Conservation (phyloP, 1,140 invertebrate species). For the Asobara japonica region DNA sequence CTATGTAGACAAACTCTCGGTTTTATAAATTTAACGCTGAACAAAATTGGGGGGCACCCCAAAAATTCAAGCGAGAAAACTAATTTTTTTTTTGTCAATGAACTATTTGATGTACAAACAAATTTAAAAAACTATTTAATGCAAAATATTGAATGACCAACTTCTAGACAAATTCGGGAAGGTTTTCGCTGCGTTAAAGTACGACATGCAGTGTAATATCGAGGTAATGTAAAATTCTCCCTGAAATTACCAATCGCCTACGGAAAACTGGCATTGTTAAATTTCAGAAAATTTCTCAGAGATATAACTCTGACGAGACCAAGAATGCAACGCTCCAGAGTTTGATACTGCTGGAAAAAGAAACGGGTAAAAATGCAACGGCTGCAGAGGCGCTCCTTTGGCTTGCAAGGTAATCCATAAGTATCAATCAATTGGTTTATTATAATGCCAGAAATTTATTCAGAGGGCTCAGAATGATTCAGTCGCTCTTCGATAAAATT, state of each 20-base stretch:
- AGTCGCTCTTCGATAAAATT: conserved; percentile 69
- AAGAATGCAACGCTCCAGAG: conserved; percentile 73
- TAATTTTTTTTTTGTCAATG: neutral
- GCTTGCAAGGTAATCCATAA: conserved; percentile 71
- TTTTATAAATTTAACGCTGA: too few species aligned
- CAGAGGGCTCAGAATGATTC: conserved; percentile 73
- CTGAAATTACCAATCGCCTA: conserved; percentile 62
- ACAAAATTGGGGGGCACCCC: too few species aligned
- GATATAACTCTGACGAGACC: conserved; percentile 66
- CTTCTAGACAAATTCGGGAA: conserved; percentile 77
- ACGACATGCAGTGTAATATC: conserved; percentile 80
- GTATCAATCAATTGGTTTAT: conserved; percentile 9
- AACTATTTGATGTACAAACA: too few species aligned
- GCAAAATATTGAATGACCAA: too few species aligned
- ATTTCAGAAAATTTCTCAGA: conserved; percentile 72
- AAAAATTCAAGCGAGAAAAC: too few species aligned
- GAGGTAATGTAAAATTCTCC: conserved; percentile 67
- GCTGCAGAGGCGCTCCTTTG: conserved; percentile 74
- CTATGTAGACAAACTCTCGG: too few species aligned
- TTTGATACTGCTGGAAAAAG: conserved; percentile 71
- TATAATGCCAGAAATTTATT: conserved; percentile 40
- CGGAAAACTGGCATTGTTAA: neutral
- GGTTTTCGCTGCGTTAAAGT: conserved; percentile 75
- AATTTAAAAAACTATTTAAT: too few species aligned
- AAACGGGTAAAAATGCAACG: conserved; percentile 57